phyloP scores from a whole-genome alignment of 2,797 vertebrate genomes.

The Masticophis lateralis region DNA sequence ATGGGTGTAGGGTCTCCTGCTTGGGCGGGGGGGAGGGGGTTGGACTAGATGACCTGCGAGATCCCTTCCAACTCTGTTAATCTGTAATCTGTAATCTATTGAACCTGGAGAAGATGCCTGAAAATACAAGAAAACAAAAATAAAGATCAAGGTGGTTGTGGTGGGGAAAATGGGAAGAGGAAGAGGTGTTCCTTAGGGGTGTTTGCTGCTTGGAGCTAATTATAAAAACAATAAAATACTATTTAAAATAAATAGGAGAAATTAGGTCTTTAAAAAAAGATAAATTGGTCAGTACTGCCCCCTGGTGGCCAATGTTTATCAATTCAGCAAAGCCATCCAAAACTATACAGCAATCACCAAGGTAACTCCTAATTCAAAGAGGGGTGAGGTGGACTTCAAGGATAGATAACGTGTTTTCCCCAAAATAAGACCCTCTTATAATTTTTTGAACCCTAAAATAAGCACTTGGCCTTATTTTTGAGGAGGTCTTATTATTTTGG shows the following conservation, averaged over 20 bases:
- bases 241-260: neutral
- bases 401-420: neutral
- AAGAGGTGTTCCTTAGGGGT: neutral
- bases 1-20: too few species aligned
- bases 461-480: too few species aligned
- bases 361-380: neutral
- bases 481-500: too few species aligned
- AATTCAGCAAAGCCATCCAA: neutral
- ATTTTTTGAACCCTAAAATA: too few species aligned
- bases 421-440: too few species aligned
- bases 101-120: too few species aligned
- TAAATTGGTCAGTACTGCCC: neutral
- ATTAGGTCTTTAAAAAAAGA: neutral
- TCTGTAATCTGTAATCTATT: too few species aligned
- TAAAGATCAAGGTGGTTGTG: neutral
- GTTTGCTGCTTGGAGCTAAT: neutral
- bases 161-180: neutral
- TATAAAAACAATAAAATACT: neutral
- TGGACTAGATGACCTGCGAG: too few species aligned
- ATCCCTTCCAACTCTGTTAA: too few species aligned
- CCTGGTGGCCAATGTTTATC: neutral
- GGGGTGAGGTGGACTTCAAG: neutral
- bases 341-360: neutral
- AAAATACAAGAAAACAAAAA: too few species aligned
- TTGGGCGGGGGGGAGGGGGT: accelerated